These are phyloP conservation scores for human (Homo sapiens) DNA, from an alignment of 2,113 vertebrate genomes.

Conservation along the genomic window GRCh38 chr6:90703001-90703500, in stretches of 20 bases:
- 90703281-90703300: conserved; percentile 42
- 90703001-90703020: conserved; percentile 51
- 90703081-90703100: conserved; percentile 71
- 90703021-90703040: conserved; percentile 49
- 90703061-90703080: conserved; percentile 58
- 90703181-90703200: conserved; percentile 66
- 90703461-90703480: conserved; percentile 83
- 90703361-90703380: conserved; percentile 71
- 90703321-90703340: conserved; percentile 48
- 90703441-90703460: conserved; percentile 70
- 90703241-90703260: conserved; percentile 60
- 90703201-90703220: conserved; percentile 57
- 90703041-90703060: conserved; percentile 45
- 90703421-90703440: conserved; percentile 79
- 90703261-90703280: conserved; percentile 71
- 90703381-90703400: conserved; percentile 65
- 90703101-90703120: conserved; percentile 71
- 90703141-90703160: conserved; percentile 73
- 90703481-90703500: conserved; percentile 72
- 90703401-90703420: conserved; percentile 74
- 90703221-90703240: conserved; percentile 60
- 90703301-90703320: conserved; percentile 64
- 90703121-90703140: conserved; percentile 52
- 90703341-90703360: conserved; percentile 60
- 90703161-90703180: conserved; percentile 60